These are phyloP conservation scores for Leptonema lineaticorne DNA, from an alignment of 1,140 invertebrate species.

Conservation along the genomic window DNA sequence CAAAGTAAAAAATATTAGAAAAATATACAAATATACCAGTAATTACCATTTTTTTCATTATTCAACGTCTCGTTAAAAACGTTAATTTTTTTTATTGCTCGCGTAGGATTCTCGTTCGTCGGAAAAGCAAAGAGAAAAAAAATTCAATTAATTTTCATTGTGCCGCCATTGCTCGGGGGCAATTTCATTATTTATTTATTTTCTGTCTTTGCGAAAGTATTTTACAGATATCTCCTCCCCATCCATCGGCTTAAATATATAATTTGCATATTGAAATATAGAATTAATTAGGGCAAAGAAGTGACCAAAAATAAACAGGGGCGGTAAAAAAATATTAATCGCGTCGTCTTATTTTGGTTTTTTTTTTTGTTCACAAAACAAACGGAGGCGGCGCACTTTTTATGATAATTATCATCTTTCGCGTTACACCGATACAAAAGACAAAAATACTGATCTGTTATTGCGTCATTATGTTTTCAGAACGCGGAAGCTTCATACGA, in stretches of 20 bases:
- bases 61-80: neutral
- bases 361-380: too few relatives aligned
- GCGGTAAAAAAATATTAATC: too few relatives aligned
- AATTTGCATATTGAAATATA: neutral
- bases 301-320: too few relatives aligned
- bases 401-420: too few relatives aligned
- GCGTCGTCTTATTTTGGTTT: too few relatives aligned
- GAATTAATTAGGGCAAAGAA: too few relatives aligned
- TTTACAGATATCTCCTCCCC: neutral
- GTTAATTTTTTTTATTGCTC: neutral
- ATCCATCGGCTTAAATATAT: neutral
- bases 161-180: neutral
- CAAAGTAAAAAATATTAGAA: neutral
- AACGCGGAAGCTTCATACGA: constrained; percentile 97
- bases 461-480: constrained; percentile 56
- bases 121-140: neutral
- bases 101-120: neutral
- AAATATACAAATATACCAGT: neutral
- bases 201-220: constrained; percentile 4
- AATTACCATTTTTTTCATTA: constrained; percentile 6
- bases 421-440: too few relatives aligned
- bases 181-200: constrained; percentile 15
- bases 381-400: too few relatives aligned
- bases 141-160: neutral
- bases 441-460: too few relatives aligned